Percentiles rank a stretch among this genome's conserved stretches.
These are phyloP conservation scores for Sylvilagus floridanus DNA, from an alignment of 2,797 vertebrate genomes.

Conservation along the genomic window DNA sequence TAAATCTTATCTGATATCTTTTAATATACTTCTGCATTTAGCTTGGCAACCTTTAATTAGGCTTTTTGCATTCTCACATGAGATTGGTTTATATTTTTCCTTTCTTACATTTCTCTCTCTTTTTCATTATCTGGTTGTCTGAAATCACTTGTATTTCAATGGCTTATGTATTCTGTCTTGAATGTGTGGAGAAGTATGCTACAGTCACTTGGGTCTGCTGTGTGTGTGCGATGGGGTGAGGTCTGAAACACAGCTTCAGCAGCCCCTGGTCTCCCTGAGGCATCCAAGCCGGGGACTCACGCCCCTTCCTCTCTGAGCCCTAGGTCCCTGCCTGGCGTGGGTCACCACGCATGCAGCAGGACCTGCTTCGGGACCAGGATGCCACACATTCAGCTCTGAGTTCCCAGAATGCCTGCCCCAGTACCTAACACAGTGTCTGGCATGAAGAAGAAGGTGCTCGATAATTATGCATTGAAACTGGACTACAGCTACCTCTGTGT, in stretches of 20 bases:
- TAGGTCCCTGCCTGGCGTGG: background rate
- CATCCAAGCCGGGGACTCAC: background rate
- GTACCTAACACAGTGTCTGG: background rate
- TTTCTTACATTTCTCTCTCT: background rate
- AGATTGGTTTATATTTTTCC: background rate
- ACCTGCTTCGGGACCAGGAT: background rate
- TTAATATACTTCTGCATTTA: background rate
- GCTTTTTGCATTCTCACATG: background rate
- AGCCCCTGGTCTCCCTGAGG: background rate
- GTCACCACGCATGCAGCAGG: background rate
- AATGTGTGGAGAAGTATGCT: background rate
- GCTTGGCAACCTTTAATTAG: background rate
- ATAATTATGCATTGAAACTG: slow-evolving; percentile 18
- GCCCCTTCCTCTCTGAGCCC: background rate
- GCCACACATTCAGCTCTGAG: background rate
- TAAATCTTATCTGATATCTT: background rate
- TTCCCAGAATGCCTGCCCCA: background rate
- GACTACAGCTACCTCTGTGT: background rate
- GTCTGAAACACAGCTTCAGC: too few species aligned
- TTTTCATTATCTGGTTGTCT: background rate
- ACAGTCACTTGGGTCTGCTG: background rate
- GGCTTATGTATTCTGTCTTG: background rate
- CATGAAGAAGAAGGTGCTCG: background rate
- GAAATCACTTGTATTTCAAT: background rate
- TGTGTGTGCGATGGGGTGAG: background rate